A percentile compares a stretch with the other conserved stretches of the same genome.
These are phyloP conservation scores for Lepus timidus DNA, from an alignment of 2,113 vertebrate species.

Conservation along the genomic window DNA sequence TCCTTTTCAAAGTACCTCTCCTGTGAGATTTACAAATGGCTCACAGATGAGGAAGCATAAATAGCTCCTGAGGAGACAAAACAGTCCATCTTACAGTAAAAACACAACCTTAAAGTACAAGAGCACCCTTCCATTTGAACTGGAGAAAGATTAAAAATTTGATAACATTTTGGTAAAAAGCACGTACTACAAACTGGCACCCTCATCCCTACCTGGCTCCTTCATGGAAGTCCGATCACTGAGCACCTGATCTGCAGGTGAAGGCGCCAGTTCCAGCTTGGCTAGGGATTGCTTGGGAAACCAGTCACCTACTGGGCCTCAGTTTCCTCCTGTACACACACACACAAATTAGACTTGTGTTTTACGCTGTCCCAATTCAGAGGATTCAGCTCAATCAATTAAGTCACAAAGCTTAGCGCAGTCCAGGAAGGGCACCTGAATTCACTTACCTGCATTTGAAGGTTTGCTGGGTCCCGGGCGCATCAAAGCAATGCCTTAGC, in stretches of 20 bases:
- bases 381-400: neutral
- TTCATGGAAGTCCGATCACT: neutral
- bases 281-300: neutral
- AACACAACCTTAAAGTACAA: neutral
- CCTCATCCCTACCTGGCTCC: neutral
- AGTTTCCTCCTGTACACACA: too few relatives aligned
- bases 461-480: neutral
- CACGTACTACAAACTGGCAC: neutral
- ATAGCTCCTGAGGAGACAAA: neutral
- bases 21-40: neutral
- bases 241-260: neutral
- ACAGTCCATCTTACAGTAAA: neutral
- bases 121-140: too few relatives aligned
- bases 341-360: too few relatives aligned
- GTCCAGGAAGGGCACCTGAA: neutral
- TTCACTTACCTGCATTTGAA: neutral
- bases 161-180: neutral
- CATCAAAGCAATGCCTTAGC: fast-evolving
- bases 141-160: too few relatives aligned
- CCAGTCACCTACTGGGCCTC: too few relatives aligned
- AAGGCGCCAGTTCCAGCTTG: neutral
- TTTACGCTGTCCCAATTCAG: neutral
- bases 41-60: neutral
- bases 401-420: neutral
- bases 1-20: neutral